These are phyloP conservation scores for Pteruthius melanotis DNA, from an alignment of 2,113 vertebrate genomes.

Conservation along the genomic window DNA sequence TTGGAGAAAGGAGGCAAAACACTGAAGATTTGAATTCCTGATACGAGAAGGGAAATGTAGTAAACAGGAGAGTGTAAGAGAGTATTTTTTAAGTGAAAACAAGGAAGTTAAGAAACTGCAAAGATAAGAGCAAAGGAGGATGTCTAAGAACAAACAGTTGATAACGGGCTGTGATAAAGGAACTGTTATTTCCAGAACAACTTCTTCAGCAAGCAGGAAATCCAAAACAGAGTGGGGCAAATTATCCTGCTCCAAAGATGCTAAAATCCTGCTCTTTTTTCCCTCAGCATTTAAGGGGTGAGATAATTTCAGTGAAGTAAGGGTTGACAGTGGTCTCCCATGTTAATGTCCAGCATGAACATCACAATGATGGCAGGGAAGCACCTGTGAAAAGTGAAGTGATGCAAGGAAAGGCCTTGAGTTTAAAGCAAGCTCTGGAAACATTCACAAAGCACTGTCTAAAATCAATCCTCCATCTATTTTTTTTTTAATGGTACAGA, in stretches of 20 bases:
- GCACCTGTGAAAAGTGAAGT: background rate
- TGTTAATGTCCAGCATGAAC: background rate
- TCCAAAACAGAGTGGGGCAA: background rate
- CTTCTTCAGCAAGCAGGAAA: background rate
- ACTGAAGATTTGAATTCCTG: background rate
- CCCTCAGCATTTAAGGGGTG: background rate
- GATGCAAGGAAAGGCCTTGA: background rate
- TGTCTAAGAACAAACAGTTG: conserved; percentile 1
- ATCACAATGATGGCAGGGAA: background rate
- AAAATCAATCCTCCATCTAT: background rate
- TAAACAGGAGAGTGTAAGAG: conserved; percentile 4
- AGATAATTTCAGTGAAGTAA: background rate
- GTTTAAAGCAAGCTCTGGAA: background rate
- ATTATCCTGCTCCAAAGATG: background rate
- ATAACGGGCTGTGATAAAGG: conserved; percentile 38
- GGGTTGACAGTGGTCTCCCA: background rate
- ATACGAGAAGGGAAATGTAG: background rate
- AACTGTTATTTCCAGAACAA: conserved; percentile 12
- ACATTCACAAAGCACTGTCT: background rate
- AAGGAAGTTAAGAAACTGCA: conserved; percentile 59
- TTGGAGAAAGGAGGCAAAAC: background rate
- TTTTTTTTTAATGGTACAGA: background rate
- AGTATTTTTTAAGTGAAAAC: background rate
- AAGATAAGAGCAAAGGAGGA: conserved; percentile 57
- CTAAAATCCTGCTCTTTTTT: background rate